Evolutionary conservation across 2,797 vertebrate species (phyloP), one percentile per base, ranked within the genome.

Genomic region (Tamandua tetradactyla): DNA sequence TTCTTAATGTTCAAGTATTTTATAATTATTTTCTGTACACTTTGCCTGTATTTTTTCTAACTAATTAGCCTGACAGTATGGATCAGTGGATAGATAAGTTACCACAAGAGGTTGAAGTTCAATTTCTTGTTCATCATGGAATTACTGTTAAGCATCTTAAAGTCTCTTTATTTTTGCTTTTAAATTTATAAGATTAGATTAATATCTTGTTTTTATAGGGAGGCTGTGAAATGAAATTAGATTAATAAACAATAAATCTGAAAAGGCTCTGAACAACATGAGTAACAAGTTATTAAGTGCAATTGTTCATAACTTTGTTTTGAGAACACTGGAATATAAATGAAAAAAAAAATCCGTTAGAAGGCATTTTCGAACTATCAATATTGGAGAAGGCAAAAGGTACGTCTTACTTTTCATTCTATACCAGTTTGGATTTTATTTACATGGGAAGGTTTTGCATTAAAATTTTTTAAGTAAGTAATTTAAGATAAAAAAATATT

Each of bases 281-380:
- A 90, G 61, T 79, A 91, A 68, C 25, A 96, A 66, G 44, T 69
- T 93, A 87, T 49, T 93, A 74, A 66, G 5, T 57, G 37, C 59
- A 74, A 82, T 95, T 96, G 20, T 89, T 94, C 93, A 62, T 87
- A 91, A 69, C 10, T 44, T 64, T 55, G 27, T 69, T 94, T 93
- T 79, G 71, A 76, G 72, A 82, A 85, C 30, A 88, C 3, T 80
- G 12, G 47, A 64, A 59, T 66, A 11, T 61, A 92, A 92, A 90
- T 87, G n/a, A n/a, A 87, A 35, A n/a, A n/a, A 87, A 35, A 82
- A 88, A 32, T 14, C 35, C 81, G 90, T 92, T 55, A 91, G 52
- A 91, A 88, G 44, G n/a, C 47, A 87, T 79, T 92, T 95, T 88
- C 44, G 47, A 95, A 92, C 85, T 82, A 74, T 20, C 57, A 75